Conservation (phyloP, 2,888 invertebrate genomes). For the Sturmia bella region DNA sequence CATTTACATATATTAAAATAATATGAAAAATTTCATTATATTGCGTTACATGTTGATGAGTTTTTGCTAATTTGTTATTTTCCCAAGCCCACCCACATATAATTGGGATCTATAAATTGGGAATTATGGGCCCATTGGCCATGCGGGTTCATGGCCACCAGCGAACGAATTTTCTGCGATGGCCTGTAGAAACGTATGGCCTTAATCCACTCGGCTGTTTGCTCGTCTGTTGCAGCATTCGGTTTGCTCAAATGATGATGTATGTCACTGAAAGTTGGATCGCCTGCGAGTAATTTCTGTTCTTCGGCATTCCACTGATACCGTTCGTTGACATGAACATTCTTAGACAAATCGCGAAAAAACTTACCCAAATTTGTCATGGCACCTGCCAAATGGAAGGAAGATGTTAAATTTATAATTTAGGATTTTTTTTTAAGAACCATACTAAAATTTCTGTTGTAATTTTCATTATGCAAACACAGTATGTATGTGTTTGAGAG, state of each 20-base stretch:
- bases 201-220: slow-evolving; percentile 81
- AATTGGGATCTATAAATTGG: slow-evolving; percentile 85
- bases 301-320: slow-evolving; percentile 75
- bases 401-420: too few species aligned
- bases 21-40: too few species aligned
- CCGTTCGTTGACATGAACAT: slow-evolving; percentile 78
- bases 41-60: not conserved
- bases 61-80: slow-evolving; percentile 70
- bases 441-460: not conserved
- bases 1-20: too few species aligned
- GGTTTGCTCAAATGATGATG: slow-evolving; percentile 72
- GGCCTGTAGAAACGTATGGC: slow-evolving; percentile 82
- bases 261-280: slow-evolving; percentile 76
- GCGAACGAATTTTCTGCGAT: slow-evolving; percentile 83
- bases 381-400: slow-evolving; percentile 72
- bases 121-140: slow-evolving; percentile 83
- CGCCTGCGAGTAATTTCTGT: slow-evolving; percentile 77
- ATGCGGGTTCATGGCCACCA: slow-evolving; percentile 84
- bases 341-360: slow-evolving; percentile 78
- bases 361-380: slow-evolving; percentile 80
- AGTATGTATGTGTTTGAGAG: too few species aligned
- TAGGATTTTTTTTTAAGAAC: too few species aligned
- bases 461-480: not conserved
- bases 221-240: slow-evolving; percentile 61
- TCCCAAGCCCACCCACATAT: slow-evolving; percentile 87